Base-by-base conservation (phyloP, 2,797 vertebrate species). In the Micromesistius poutassou region DNA sequence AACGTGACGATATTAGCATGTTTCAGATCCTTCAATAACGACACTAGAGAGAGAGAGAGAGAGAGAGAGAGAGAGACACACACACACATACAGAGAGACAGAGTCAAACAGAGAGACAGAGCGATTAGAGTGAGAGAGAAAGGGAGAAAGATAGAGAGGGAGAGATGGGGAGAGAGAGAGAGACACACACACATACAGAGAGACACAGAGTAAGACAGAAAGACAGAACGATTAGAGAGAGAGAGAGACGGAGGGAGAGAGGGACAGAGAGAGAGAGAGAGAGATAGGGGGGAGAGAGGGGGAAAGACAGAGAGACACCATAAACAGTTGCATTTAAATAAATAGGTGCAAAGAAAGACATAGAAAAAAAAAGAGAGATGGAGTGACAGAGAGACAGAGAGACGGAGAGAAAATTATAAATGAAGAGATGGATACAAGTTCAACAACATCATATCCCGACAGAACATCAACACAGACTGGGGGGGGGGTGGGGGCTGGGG, bases 1-100 rank as follows among this genome's bases (percentile, higher is more conserved):
- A 99, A 93, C 0, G 98, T 99, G 91, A 99, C 98, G 55, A 99
- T 99, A 94, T 99, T 99, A 84, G 98, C 98, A 82, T 99, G 97
- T 91, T 99, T 99, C 91, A 99, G 93, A 92, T 99, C 98, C 94
- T 99, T 99, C 87, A 99, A 90, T 87, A 99, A 92, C 3, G 98
- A 99, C 81, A 99, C 98, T 99, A 86, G 85, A 89, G 55, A 35
- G 62, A 71, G 4, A 33, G 33, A 5, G 12, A 12, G n/a, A n/a
- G n/a, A n/a, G n/a, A n/a, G n/a, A n/a, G n/a, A n/a, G n/a, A n/a
- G n/a, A n/a, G n/a, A n/a, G n/a, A n/a, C 31, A 7, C 16, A 71
- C 22, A 30, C 22, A 71, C 31, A 79, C 14, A 40, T 30, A 71
- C 3, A 31, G 25, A 6, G 5, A 31, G 70, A 71, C 30, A 71